Evolutionary conservation across 2,797 vertebrate species (phyloP), one percentile per base, ranked within the genome.

Genomic region (Acanthurus leucopareius): DNA sequence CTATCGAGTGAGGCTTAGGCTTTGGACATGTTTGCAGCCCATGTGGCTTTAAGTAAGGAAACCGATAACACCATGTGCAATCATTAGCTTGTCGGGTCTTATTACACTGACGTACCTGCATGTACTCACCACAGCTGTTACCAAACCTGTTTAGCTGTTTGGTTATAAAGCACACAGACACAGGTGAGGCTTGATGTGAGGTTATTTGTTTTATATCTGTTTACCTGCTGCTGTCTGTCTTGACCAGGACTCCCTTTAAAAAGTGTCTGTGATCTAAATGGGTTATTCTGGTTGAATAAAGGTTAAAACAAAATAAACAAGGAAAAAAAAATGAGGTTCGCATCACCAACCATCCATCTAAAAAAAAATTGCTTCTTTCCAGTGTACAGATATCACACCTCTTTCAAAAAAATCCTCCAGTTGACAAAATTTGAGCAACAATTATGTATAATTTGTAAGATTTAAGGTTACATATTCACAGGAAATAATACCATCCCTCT

Each of bases 11-110:
- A 57, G 42, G 53, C 77, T 80, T 61, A 81, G 75, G 69, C 75
- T 67, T 63, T 48, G 59, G 70, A 35, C 64, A 75, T 56, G 19
- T 63, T 60, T 74, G 69, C 83, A 75, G 80, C 64, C 79, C 65
- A 61, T 77, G 75, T 86, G 82, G 72, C 65, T 83, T 83, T 77
- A 83, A 87, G 77, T 79, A 77, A 78, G 70, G 73, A 89, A 89
- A 85, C 90, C 78, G 86, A 87, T 88, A 90, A 83, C 83, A 87
- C 63, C 35, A 52, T 77, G 84, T 77, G 81, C 74, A 85, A 89
- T 90, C 80, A 85, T 88, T 87, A 86, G 69, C 88, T 86, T 88
- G 90, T 89, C 91, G 86, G 83, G 51, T 86, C 90, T 91, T 89
- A 90, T 91, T 90, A 87, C 75, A 59, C 42, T 54, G 47, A 80